phyloP scores from a whole-genome alignment of 2,888 invertebrate species.

The Copidosoma aretas region DNA sequence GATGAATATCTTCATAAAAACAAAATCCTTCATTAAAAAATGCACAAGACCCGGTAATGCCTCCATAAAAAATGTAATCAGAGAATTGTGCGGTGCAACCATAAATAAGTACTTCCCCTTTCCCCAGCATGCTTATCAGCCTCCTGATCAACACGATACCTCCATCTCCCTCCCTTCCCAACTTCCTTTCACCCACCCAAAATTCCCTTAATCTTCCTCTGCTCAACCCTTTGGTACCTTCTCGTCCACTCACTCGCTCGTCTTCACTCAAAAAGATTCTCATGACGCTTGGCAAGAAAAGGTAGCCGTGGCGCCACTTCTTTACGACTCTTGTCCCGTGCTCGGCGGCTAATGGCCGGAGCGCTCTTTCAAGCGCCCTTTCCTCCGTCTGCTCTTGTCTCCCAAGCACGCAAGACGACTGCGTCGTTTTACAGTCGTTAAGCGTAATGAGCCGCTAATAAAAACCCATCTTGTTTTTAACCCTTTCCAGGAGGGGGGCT shows the following conservation, averaged over 20 bases:
- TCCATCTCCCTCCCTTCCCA: not conserved
- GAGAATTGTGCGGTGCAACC: no score
- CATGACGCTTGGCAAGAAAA: not conserved
- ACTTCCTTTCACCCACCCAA: not conserved
- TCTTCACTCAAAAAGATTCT: no score
- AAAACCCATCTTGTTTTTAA: constrained; percentile 62
- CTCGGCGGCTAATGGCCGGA: constrained; percentile 41
- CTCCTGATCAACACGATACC: constrained; percentile 2
- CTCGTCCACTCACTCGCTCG: no score
- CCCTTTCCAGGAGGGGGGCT: constrained; percentile 48
- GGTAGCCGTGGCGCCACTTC: constrained; percentile 26
- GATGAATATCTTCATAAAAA: no score
- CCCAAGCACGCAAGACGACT: constrained; percentile 33
- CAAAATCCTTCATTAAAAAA: no score
- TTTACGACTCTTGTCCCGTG: constrained; percentile 44
- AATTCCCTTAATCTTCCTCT: not conserved
- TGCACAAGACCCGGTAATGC: no score
- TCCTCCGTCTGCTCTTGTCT: not conserved
- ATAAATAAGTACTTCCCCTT: not conserved
- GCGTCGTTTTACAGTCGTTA: constrained; percentile 61
- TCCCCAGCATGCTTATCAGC: not conserved
- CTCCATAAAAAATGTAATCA: no score
- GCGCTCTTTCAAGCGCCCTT: constrained; percentile 8
- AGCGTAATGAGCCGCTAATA: constrained; percentile 60
- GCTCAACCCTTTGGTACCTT: no score